Evolutionary conservation across 2,113 vertebrate species (phyloP).

Genomic region (Nyctereutes procyonoides): DNA sequence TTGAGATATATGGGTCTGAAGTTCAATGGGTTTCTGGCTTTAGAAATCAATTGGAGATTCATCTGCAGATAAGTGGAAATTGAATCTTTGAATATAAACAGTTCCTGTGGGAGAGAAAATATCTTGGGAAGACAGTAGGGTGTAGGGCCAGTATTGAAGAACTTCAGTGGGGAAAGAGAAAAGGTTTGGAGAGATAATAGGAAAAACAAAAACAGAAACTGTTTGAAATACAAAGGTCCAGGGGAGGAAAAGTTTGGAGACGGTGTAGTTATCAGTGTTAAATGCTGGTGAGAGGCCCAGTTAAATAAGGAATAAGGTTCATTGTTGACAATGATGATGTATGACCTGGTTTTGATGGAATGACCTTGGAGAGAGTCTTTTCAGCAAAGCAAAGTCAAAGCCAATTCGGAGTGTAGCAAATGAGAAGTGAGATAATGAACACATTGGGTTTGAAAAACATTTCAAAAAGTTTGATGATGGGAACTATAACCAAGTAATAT

Average conservation of each 20-base stretch:
- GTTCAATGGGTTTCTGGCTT: background rate
- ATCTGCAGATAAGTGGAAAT: background rate
- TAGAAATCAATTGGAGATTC: background rate
- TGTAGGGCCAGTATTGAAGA: accelerated
- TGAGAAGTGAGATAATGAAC: background rate
- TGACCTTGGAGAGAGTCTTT: background rate
- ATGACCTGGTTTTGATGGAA: background rate
- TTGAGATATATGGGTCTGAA: background rate
- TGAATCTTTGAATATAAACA: background rate
- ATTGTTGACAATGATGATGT: background rate
- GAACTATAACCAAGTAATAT: background rate
- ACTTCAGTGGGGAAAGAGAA: background rate
- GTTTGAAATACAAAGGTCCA: background rate
- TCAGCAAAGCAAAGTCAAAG: background rate
- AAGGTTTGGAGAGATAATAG: background rate
- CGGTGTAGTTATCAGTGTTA: background rate
- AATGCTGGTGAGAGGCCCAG: background rate
- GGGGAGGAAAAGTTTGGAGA: background rate
- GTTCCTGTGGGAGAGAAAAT: background rate
- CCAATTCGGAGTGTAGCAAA: background rate
- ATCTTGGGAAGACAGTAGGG: background rate
- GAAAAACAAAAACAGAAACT: background rate
- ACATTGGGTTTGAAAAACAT: background rate
- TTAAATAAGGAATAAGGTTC: background rate
- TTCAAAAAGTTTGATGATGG: background rate